phyloP scores from a whole-genome alignment of 2,888 invertebrate species.

The Leuctra nigra region DNA sequence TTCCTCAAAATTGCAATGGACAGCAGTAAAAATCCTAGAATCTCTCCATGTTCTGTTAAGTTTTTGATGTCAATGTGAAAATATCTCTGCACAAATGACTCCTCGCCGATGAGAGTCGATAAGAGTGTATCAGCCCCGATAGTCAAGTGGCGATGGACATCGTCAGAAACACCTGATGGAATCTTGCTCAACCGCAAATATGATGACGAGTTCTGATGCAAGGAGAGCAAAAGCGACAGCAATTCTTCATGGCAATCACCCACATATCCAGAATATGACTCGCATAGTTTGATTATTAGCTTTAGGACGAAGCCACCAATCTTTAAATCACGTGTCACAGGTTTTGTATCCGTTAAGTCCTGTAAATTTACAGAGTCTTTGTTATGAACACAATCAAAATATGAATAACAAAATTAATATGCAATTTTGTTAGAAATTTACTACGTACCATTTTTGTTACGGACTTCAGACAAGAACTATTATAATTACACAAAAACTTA shows the following conservation, averaged over 20 bases:
- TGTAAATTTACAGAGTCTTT: too few species aligned
- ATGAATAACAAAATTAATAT: too few species aligned
- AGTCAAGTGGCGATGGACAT: constrained; percentile 26
- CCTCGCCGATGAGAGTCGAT: constrained; percentile 24
- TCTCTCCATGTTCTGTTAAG: not conserved
- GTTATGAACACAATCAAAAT: too few species aligned
- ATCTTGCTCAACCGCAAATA: constrained; percentile 14
- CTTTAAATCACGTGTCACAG: constrained; percentile 43
- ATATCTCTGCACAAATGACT: constrained; percentile 24
- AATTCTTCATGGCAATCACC: constrained; percentile 25
- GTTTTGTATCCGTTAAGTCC: constrained; percentile 41
- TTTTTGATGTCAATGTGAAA: constrained; percentile 2
- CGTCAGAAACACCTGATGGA: constrained; percentile 12
- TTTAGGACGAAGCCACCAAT: constrained; percentile 46
- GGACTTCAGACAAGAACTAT: constrained; percentile 36
- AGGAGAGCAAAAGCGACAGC: constrained; percentile 19
- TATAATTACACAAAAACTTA: constrained; percentile 32
- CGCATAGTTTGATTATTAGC: constrained; percentile 43
- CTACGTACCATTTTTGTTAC: constrained; percentile 37
- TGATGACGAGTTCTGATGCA: constrained; percentile 18
- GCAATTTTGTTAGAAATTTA: constrained; percentile 13
- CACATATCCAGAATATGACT: constrained; percentile 29
- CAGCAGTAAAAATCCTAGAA: constrained; percentile 21
- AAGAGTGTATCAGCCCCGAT: constrained; percentile 29
- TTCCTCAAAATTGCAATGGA: constrained; percentile 25